Percentiles rank a stretch among this genome's conserved stretches.
Conservation (phyloP, 2,113 vertebrate species). For the Tychaedon coryphoeus region DNA sequence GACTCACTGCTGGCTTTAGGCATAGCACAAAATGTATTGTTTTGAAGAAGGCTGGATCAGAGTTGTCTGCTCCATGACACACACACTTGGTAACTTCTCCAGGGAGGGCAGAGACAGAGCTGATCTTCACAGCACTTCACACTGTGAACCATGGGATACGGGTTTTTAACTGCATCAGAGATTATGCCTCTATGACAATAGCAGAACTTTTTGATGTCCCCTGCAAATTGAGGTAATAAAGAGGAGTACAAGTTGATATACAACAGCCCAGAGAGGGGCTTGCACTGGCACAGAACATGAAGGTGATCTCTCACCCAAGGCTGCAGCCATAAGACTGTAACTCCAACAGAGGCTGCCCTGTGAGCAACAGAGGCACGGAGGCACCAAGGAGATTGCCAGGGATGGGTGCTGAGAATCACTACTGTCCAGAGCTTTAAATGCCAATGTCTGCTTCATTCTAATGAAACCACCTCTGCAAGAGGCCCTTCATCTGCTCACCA, state of each 20-base stretch:
- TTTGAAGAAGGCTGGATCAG: neutral
- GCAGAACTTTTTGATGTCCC: neutral
- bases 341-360: neutral
- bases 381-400: neutral
- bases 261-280: neutral
- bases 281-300: neutral
- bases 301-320: neutral
- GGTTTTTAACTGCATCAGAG: neutral
- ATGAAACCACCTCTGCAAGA: neutral
- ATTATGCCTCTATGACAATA: neutral
- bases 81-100: neutral
- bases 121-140: neutral
- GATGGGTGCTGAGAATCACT: neutral
- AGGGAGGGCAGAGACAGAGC: neutral
- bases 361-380: neutral
- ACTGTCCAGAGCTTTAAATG: neutral
- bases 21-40: constrained; percentile 3
- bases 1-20: constrained; percentile 35
- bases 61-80: neutral
- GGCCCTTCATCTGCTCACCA: neutral
- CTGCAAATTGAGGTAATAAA: neutral
- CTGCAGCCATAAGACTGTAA: neutral
- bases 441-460: neutral
- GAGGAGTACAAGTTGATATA: accelerated
- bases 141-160: neutral